Evolutionary conservation across 2,888 invertebrate genomes (phyloP).

Genomic region (Lymantria dispar): DNA sequence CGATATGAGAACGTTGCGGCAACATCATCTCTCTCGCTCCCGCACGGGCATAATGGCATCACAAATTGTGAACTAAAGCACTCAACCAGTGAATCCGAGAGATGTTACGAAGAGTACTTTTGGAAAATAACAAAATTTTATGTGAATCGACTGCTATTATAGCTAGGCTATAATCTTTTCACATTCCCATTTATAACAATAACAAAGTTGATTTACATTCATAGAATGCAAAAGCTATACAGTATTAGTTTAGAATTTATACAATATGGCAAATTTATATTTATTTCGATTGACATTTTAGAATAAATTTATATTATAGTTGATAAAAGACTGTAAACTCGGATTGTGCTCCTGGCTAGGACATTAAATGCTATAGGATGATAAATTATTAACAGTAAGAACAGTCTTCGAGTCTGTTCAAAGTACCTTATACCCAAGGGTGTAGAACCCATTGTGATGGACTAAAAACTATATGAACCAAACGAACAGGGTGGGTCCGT

Average conservation of each 20-base stretch:
- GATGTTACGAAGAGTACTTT: slow-evolving; percentile 53
- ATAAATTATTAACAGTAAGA: too few species aligned
- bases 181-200: slow-evolving; percentile 37
- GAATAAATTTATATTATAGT: background rate
- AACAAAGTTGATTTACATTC: slow-evolving; percentile 28
- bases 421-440: too few species aligned
- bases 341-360: background rate
- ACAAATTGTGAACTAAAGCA: slow-evolving; percentile 70
- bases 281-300: background rate
- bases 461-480: too few species aligned
- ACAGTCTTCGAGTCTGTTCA: too few species aligned
- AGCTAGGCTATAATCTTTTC: slow-evolving; percentile 50
- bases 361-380: too few species aligned
- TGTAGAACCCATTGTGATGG: too few species aligned
- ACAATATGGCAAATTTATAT: slow-evolving; percentile 5
- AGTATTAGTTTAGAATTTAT: slow-evolving; percentile 6
- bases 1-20: slow-evolving; percentile 51
- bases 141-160: slow-evolving; percentile 55
- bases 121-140: slow-evolving; percentile 72
- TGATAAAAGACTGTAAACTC: background rate
- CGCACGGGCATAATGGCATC: slow-evolving; percentile 68
- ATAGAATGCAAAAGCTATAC: slow-evolving; percentile 22
- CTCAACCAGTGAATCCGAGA: slow-evolving; percentile 53
- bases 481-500: too few species aligned
- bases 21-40: slow-evolving; percentile 54